Percentiles rank a stretch among this genome's conserved stretches.
phyloP scores from a whole-genome alignment of 1,140 invertebrate genomes.

The Homarus americanus region DNA sequence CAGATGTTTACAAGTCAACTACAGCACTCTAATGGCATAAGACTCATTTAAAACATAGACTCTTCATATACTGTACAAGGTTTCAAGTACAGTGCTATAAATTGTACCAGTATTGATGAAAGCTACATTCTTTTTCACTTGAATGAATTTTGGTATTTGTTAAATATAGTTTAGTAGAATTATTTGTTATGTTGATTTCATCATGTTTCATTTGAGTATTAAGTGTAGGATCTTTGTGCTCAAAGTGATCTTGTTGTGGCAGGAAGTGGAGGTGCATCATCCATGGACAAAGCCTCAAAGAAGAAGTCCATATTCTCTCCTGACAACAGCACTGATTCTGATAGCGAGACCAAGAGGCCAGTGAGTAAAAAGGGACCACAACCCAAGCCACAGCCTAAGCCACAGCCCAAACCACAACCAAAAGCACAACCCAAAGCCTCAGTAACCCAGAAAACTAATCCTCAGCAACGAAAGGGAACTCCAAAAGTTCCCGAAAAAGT shows the following conservation, averaged over 20 bases:
- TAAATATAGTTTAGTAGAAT: no score
- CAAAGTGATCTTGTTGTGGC: slow-evolving; percentile 9
- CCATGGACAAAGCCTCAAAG: slow-evolving; percentile 55
- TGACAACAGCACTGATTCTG: slow-evolving; percentile 68
- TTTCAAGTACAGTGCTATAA: no score
- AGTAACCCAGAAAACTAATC: not conserved
- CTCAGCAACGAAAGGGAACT: slow-evolving; percentile 20
- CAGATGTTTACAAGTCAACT: no score
- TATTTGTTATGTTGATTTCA: no score
- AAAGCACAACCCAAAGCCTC: slow-evolving; percentile 56
- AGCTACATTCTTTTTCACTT: not conserved
- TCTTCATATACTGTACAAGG: no score
- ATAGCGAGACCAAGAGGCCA: slow-evolving; percentile 56
- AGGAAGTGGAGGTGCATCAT: slow-evolving; percentile 43
- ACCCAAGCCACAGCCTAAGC: slow-evolving; percentile 49
- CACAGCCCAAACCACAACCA: slow-evolving; percentile 59
- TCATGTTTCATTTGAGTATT: slow-evolving; percentile 13
- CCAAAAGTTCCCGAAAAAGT: slow-evolving; percentile 37
- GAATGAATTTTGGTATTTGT: no score
- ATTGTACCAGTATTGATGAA: no score
- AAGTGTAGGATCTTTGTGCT: not conserved
- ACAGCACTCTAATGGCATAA: no score
- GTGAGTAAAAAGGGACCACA: slow-evolving; percentile 58
- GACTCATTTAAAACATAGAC: no score
- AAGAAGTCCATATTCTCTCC: slow-evolving; percentile 68